Percentiles rank a stretch among this genome's conserved stretches.
phyloP scores from a whole-genome alignment of 2,113 vertebrate species.

The Chionomys nivalis region DNA sequence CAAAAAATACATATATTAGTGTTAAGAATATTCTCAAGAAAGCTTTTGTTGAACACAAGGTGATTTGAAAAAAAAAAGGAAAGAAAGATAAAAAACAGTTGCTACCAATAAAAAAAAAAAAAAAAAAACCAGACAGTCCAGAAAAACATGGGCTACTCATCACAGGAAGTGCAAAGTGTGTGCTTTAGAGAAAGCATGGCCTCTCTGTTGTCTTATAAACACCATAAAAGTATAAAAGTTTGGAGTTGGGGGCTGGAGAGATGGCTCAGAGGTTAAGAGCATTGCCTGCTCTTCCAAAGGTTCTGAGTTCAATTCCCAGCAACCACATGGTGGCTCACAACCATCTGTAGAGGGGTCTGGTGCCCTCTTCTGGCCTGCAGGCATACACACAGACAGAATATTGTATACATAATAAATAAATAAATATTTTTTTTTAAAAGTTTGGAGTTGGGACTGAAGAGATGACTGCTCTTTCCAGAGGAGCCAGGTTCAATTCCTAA shows the following conservation, averaged over 20 bases:
- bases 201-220: neutral
- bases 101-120: neutral
- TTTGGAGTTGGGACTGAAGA: neutral
- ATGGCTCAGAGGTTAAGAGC: too few relatives aligned
- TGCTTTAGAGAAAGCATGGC: neutral
- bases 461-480: too few relatives aligned
- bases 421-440: too few relatives aligned
- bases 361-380: too few relatives aligned
- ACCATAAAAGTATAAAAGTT: too few relatives aligned
- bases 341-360: too few relatives aligned
- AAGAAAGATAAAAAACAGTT: neutral
- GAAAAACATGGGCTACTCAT: neutral
- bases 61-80: neutral
- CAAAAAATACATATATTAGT: neutral
- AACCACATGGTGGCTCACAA: too few relatives aligned
- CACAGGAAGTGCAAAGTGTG: neutral
- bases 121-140: neutral
- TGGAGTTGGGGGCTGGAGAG: neutral
- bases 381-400: too few relatives aligned
- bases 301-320: too few relatives aligned
- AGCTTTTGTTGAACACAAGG: neutral
- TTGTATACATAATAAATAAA: too few relatives aligned
- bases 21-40: neutral
- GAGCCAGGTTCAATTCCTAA: too few relatives aligned
- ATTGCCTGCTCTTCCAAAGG: too few relatives aligned